Conservation (phyloP, 2,888 invertebrate genomes). For the Ophioninae sp. region DNA sequence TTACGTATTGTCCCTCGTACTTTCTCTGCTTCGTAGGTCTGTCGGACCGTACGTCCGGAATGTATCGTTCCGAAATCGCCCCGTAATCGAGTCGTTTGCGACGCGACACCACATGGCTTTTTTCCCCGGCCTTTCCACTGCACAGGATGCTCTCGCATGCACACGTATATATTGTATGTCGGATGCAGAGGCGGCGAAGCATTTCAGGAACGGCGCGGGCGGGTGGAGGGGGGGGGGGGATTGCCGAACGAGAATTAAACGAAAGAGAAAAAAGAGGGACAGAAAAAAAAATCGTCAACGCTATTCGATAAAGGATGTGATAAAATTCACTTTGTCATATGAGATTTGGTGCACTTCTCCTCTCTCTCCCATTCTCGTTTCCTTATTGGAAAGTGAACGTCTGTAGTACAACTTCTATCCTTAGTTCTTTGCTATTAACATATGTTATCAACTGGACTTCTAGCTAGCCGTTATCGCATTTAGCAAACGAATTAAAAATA, state of each 20-base stretch:
- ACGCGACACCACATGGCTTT: constrained; percentile 63
- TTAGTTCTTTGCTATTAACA: neutral
- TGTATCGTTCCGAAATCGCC: constrained; percentile 57
- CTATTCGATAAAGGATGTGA: constrained; percentile 62
- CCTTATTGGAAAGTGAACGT: neutral
- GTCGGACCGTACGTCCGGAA: constrained; percentile 38
- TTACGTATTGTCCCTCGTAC: constrained; percentile 23
- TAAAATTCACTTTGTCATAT: constrained; percentile 62
- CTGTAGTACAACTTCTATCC: too few species aligned
- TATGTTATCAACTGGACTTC: too few species aligned
- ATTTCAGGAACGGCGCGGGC: constrained; percentile 11
- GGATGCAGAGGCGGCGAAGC: neutral
- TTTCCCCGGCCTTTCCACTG: constrained; percentile 60
- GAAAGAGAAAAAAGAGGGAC: constrained; percentile 39
- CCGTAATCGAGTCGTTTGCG: constrained; percentile 63
- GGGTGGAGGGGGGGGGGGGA: constrained; percentile 33
- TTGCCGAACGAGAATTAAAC: constrained; percentile 42
- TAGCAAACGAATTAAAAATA: too few species aligned
- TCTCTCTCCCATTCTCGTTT: constrained; percentile 1
- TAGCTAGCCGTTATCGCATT: too few species aligned
- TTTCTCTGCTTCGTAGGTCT: constrained; percentile 7
- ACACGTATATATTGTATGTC: neutral
- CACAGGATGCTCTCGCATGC: constrained; percentile 39
- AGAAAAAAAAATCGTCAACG: constrained; percentile 59
- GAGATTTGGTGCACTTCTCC: constrained; percentile 47